Base-by-base conservation (phyloP, 2,113 vertebrate species). In the Leptocoma aspasia region DNA sequence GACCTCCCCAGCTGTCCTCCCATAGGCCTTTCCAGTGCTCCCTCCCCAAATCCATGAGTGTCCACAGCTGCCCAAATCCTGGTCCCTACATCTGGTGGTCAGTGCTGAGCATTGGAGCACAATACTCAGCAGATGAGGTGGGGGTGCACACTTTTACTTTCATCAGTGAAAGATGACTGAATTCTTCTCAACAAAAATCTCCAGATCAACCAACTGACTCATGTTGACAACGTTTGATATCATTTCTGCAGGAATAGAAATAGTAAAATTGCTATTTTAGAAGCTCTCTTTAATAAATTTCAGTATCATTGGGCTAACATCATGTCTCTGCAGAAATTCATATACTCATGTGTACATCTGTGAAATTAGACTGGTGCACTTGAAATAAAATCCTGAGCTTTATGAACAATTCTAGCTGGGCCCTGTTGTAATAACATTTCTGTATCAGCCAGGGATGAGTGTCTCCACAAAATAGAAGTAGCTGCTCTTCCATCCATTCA, bases 351-450 rank as follows among this genome's bases (percentile, higher is more conserved):
- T 73, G 68, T 88, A 70, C 64, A 8, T 81, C 94, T 93, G 78
- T 86, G 82, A 94, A 96, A 96, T 96, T 83, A 93, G 61, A 57
- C 63, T 70, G 71, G 44, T 56, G 61, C 50, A 42, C 86, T 93
- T 88, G 88, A 92, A 92, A 92, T 84, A 92, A 96, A 96, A 69
- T 52, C 68, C 70, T 70, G 86, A 68, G n/a, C 69, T 92, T 93
- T 44, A 82, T 53, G 77, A 93, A 75, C 69, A 76, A 39, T 79
- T 82, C 65, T 84, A 89, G 59, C 72, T 90, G 63, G 71, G 75
- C 13, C 27, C 79, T 65, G 44, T 71, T 79, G 65, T 50, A 69
- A 73, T 86, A 71, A 68, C 65, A 22, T 91, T 91, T 90, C 64
- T 86, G 4, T 50, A 60, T 83, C 80, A 93, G 69, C 30, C 66